These are phyloP conservation scores for Rhabdophis nuchalis DNA, from an alignment of 2,797 vertebrate species.

Conservation along the genomic window DNA sequence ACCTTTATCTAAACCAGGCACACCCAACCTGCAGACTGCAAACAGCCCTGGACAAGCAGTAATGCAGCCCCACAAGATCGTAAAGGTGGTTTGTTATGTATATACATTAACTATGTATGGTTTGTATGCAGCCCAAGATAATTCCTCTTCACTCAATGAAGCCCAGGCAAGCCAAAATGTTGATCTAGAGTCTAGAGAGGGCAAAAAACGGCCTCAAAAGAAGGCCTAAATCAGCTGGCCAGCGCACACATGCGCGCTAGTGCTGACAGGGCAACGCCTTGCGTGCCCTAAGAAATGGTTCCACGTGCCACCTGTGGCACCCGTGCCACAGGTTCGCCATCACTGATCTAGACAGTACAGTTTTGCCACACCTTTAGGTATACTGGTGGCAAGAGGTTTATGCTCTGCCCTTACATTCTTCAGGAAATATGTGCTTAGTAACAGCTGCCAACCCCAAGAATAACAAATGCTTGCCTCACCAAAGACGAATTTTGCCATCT, in stretches of 20 bases:
- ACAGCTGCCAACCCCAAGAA: not conserved
- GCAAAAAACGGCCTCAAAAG: too few species aligned
- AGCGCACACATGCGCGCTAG: too few species aligned
- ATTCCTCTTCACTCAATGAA: not conserved
- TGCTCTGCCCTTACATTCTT: not conserved
- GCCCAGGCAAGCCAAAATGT: not conserved
- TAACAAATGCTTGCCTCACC: conserved; percentile 68
- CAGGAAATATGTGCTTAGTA: not conserved
- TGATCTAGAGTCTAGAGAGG: too few species aligned
- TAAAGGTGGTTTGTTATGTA: not conserved
- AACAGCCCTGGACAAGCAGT: not conserved
- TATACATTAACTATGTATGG: not conserved
- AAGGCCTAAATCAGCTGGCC: too few species aligned
- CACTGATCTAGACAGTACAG: not conserved
- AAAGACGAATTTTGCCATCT: conserved; percentile 91
- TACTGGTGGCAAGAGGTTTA: not conserved
- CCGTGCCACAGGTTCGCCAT: too few species aligned
- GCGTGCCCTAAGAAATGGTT: too few species aligned
- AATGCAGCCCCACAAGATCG: not conserved
- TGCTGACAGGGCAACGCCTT: too few species aligned
- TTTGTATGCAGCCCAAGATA: not conserved
- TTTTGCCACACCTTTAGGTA: not conserved
- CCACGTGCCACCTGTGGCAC: too few species aligned
- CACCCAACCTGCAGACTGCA: not conserved
- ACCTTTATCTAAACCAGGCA: not conserved